Percentiles rank a stretch among this genome's conserved stretches.
phyloP scores from a whole-genome alignment of 2,888 invertebrate genomes.

The Drosophila prolongata region DNA sequence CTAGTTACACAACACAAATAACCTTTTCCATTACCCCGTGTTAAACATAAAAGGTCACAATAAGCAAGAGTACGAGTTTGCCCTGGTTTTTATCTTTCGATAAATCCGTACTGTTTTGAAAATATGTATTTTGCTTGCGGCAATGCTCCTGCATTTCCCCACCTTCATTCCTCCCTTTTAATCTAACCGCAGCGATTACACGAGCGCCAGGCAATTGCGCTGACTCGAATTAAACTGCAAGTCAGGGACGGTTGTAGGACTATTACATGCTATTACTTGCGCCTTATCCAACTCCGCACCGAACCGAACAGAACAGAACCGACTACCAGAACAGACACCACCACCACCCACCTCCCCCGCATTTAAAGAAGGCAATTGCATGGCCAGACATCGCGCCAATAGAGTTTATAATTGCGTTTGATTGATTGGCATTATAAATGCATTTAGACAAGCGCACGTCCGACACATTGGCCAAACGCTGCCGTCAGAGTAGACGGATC shows the following conservation, averaged over 20 bases:
- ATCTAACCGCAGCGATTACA: slow-evolving; percentile 25
- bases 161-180: neutral
- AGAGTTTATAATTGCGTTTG: slow-evolving; percentile 73
- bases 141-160: too few species aligned
- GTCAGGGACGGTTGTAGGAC: slow-evolving; percentile 19
- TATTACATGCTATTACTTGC: slow-evolving; percentile 44
- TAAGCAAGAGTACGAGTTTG: too few species aligned
- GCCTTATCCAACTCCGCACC: neutral
- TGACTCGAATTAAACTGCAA: slow-evolving; percentile 19
- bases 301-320: neutral
- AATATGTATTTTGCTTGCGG: neutral
- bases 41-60: too few species aligned
- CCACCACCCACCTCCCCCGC: neutral
- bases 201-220: slow-evolving; percentile 18
- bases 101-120: neutral
- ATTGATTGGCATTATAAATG: slow-evolving; percentile 73
- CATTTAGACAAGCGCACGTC: slow-evolving; percentile 43
- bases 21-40: too few species aligned
- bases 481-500: slow-evolving; percentile 14
- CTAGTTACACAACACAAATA: too few species aligned
- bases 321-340: neutral
- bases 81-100: too few species aligned
- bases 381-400: slow-evolving; percentile 40
- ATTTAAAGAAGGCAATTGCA: slow-evolving; percentile 30
- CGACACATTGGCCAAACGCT: slow-evolving; percentile 24